These are phyloP conservation scores for Coptodon rendalli DNA, from an alignment of 2,113 vertebrate genomes.

Conservation along the genomic window DNA sequence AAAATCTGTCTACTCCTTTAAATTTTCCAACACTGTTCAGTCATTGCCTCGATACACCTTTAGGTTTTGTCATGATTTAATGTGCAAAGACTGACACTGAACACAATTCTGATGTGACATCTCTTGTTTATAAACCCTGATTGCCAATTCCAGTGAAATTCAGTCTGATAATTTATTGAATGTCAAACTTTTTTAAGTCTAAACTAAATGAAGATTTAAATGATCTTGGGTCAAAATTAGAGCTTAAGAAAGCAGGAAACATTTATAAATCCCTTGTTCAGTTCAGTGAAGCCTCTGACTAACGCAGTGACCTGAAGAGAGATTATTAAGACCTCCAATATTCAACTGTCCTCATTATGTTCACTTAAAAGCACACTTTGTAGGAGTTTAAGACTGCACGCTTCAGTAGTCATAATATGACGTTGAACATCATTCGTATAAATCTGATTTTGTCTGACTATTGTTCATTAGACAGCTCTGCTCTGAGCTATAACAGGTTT, in stretches of 20 bases:
- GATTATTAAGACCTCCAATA: neutral
- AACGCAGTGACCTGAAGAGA: neutral
- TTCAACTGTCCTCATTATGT: neutral
- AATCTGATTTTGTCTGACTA: neutral
- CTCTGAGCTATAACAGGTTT: neutral
- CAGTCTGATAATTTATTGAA: constrained; percentile 11
- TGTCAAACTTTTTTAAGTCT: neutral
- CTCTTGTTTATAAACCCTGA: neutral
- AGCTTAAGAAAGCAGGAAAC: neutral
- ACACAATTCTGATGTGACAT: neutral
- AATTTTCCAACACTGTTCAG: neutral
- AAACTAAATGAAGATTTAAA: neutral
- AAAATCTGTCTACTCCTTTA: accelerated
- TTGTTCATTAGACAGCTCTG: neutral
- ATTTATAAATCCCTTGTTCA: neutral
- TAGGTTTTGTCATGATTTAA: neutral
- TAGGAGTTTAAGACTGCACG: neutral
- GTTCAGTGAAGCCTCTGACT: neutral
- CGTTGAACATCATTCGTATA: neutral
- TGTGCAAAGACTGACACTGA: neutral
- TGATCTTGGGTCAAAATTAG: neutral
- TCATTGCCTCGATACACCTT: neutral
- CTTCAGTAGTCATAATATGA: neutral
- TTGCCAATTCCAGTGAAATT: neutral
- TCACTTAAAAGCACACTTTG: neutral